Evolutionary conservation across 2,888 invertebrate species (phyloP), one percentile per base, ranked within the genome.

Genomic region (Cremastinae sp.): DNA sequence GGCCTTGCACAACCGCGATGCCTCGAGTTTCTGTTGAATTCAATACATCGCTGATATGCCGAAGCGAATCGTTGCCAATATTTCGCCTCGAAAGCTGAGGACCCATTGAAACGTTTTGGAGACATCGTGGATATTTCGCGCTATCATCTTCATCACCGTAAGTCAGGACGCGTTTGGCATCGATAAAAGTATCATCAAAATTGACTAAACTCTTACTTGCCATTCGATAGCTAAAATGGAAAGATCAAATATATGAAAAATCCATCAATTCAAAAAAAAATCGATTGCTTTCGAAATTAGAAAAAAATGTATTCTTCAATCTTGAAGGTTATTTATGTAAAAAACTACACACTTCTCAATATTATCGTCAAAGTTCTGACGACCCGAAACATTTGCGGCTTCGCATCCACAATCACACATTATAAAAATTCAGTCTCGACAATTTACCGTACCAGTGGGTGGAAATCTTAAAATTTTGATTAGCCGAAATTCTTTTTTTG

Each of bases 361-460:
- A 7, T 62, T 14, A 10, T 8, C n/a, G 1, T 43, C 10, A 61
- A 16, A 43, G 35, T 4, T 55, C 2, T 10, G 16, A 47, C 22
- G 9, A 12, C 35, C 37, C 3, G 58, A 5, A n/a, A 35, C n/a
- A 14, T 51, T 20, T 16, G 12, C 43, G 28, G 59, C 47, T 22
- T 70, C 64, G 53, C 70, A 70, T 22, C 53, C 64, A 16, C 70
- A 70, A 53, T 59, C 18, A 14, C 74, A 70, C 70, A 75, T 75
- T 53, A 18, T 70, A 22, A 12, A 56, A 16, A 55, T 49, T 53
- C 16, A 41, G 1, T 43, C 8, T 35, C 12, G 14, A 12, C 28
- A n/a, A 43, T n/a, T 7, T 16, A 20, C 3, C 43, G 28, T 39
- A 14, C 16, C 3, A 9, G 7, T 41, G 39, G n/a, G 10, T 37